phyloP scores from a whole-genome alignment of 2,797 vertebrate genomes.

The Sebastolobus alascanus region DNA sequence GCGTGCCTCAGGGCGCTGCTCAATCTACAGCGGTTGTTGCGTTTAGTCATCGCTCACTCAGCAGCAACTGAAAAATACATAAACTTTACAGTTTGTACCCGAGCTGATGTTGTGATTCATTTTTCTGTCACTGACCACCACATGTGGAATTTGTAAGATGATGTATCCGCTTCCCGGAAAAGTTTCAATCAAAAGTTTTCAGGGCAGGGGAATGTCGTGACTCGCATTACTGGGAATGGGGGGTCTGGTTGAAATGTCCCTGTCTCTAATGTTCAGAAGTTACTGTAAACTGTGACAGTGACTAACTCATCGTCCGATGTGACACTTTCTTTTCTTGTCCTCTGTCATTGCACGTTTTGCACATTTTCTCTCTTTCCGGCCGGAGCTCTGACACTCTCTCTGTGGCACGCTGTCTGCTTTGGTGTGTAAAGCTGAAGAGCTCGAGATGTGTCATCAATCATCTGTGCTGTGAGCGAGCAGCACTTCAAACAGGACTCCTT shows the following conservation, averaged over 20 bases:
- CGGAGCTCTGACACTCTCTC: constrained; percentile 55
- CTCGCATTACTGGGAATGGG: constrained; percentile 43
- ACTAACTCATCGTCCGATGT: constrained; percentile 68
- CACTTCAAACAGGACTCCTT: constrained; percentile 65
- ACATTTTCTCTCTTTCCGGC: constrained; percentile 57
- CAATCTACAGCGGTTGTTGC: constrained; percentile 28
- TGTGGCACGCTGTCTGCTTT: constrained; percentile 53
- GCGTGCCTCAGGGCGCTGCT: constrained; percentile 14
- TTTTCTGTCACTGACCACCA: background rate
- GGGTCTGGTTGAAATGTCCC: constrained; percentile 64
- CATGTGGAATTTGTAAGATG: background rate
- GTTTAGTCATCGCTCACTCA: constrained; percentile 53
- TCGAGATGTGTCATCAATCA: constrained; percentile 77
- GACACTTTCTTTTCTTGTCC: constrained; percentile 78
- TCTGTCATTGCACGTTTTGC: constrained; percentile 65
- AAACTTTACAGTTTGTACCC: constrained; percentile 2
- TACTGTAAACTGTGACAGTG: constrained; percentile 75
- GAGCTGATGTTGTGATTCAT: constrained; percentile 17
- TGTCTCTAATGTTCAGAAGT: constrained; percentile 60
- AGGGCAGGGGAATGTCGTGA: constrained; percentile 57
- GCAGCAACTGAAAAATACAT: constrained; percentile 12
- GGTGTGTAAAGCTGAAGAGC: constrained; percentile 53
- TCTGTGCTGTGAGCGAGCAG: constrained; percentile 76
- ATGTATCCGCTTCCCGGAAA: constrained; percentile 10
- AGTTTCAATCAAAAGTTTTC: constrained; percentile 52